Evolutionary conservation across 2,797 vertebrate genomes (phyloP).

Genomic region (Mormyrus proboscirostris): DNA sequence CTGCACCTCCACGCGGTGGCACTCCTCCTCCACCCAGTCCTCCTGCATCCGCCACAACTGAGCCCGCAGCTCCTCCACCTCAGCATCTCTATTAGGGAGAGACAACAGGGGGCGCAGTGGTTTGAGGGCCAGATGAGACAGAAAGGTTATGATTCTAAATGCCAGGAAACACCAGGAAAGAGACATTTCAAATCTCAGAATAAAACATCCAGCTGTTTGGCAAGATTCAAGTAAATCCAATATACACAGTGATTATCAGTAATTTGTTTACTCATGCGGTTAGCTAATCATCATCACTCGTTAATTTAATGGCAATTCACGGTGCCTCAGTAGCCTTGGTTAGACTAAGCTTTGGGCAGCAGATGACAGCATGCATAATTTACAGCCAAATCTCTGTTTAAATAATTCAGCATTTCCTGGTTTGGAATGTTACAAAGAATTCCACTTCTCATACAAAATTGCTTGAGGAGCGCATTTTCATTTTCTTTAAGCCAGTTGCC

Average conservation of each 20-base stretch:
- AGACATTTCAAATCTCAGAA: neutral
- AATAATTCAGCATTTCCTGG: neutral
- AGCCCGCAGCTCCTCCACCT: conserved; percentile 83
- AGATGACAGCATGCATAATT: neutral
- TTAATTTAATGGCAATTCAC: neutral
- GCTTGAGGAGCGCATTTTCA: neutral
- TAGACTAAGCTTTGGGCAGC: neutral
- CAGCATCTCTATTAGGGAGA: conserved; percentile 66
- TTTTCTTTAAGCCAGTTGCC: neutral
- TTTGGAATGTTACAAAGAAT: neutral
- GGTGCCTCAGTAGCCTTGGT: neutral
- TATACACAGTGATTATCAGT: neutral
- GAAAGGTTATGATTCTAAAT: neutral
- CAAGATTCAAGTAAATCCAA: neutral
- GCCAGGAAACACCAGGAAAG: neutral
- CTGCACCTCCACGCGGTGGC: conserved; percentile 92
- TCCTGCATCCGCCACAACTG: conserved; percentile 93
- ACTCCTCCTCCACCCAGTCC: conserved; percentile 97
- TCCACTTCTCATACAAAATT: neutral
- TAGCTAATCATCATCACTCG: neutral
- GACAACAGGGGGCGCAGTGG: neutral
- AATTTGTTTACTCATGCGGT: neutral
- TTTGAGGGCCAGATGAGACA: neutral
- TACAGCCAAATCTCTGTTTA: neutral
- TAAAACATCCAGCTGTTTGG: neutral